A percentile compares a stretch with the other conserved stretches of the same genome.
These are phyloP conservation scores for Microcebus murinus DNA, from an alignment of 2,113 vertebrate species.

Conservation along the genomic window DNA sequence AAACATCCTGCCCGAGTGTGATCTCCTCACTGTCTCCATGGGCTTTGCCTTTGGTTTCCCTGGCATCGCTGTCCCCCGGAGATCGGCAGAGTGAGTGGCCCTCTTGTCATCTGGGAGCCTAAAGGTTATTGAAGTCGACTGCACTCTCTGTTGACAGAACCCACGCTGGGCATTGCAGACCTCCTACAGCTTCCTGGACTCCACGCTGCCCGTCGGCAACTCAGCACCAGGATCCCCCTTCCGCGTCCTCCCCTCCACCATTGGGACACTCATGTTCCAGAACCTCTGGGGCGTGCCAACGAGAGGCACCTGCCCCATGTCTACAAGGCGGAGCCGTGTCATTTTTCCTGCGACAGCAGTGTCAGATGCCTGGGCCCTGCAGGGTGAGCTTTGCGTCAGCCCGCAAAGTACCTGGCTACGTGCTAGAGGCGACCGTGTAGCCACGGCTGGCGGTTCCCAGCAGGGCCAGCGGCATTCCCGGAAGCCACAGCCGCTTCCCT, in stretches of 20 bases:
- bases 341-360: too few species aligned
- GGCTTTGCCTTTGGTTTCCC: background rate
- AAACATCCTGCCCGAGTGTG: background rate
- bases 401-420: background rate
- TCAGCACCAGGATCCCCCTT: background rate
- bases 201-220: accelerated
- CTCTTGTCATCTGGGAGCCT: background rate
- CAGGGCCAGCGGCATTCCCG: background rate
- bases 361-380: too few species aligned
- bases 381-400: background rate
- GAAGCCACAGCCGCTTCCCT: background rate
- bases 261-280: background rate
- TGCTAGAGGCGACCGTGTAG: background rate
- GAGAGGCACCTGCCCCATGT: background rate
- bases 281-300: background rate
- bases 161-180: too few species aligned
- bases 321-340: background rate
- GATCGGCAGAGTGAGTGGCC: background rate
- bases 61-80: background rate
- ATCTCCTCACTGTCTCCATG: background rate
- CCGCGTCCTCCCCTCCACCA: background rate
- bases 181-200: background rate
- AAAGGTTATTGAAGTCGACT: background rate
- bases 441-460: background rate
- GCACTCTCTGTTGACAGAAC: background rate